These are phyloP conservation scores for Aulostomus chinensis DNA, from an alignment of 2,797 vertebrate species.

Conservation along the genomic window DNA sequence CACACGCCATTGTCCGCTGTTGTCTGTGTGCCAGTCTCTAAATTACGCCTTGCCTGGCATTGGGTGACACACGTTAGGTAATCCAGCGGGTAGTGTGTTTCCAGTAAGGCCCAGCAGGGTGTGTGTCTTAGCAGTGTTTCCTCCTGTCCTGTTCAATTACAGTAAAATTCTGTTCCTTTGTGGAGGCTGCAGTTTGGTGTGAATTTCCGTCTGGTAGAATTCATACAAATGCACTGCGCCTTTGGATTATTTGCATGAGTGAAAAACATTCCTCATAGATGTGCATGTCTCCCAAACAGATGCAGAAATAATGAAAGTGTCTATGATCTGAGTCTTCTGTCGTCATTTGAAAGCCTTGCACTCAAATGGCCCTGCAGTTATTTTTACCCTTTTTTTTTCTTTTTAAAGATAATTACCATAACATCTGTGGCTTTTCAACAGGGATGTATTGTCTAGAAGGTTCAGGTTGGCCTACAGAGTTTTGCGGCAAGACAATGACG, in stretches of 20 bases:
- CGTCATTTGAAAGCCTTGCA: background rate
- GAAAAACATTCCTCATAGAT: slow-evolving; percentile 4
- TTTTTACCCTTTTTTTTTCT: too few species aligned
- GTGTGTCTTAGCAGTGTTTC: slow-evolving; percentile 30
- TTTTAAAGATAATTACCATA: too few species aligned
- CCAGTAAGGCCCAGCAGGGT: slow-evolving; percentile 56
- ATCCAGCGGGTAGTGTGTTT: slow-evolving; percentile 43
- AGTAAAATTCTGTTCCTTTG: slow-evolving; percentile 11
- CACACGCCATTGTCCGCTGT: background rate
- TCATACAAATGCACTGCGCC: too few species aligned
- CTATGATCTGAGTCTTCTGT: background rate
- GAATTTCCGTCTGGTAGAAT: too few species aligned
- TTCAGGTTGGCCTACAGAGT: too few species aligned
- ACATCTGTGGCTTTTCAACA: slow-evolving; percentile 3
- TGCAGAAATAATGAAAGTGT: background rate
- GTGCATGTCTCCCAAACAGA: slow-evolving; percentile 1
- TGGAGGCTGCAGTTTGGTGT: too few species aligned
- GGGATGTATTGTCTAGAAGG: background rate
- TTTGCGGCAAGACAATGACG: too few species aligned
- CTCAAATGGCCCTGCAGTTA: background rate
- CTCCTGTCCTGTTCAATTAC: slow-evolving; percentile 2
- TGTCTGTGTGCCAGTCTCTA: slow-evolving; percentile 8
- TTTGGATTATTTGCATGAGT: too few species aligned
- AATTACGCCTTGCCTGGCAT: slow-evolving; percentile 11
- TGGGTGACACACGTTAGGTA: slow-evolving; percentile 35